Percentiles rank a stretch among this genome's conserved stretches.
phyloP scores from a whole-genome alignment of 2,113 vertebrate species.

The Macaca fascicularis region DNA sequence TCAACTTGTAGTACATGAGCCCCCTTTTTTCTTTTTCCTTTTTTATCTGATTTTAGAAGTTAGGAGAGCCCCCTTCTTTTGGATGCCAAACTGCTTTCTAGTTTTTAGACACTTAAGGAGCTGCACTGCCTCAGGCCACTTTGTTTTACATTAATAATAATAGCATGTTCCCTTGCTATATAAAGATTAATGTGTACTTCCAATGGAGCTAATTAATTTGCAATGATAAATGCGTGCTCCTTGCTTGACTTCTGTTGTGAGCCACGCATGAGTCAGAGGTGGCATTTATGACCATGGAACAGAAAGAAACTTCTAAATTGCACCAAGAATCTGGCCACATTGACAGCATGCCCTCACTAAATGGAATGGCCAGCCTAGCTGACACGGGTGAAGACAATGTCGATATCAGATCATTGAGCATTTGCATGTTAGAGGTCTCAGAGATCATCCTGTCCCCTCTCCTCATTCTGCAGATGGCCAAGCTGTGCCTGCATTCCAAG shows the following conservation, averaged over 20 bases:
- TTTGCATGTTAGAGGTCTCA: not conserved
- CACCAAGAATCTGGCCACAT: not conserved
- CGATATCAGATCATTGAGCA: not conserved
- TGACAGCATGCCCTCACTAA: not conserved
- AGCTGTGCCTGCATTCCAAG: not conserved
- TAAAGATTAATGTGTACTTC: not conserved
- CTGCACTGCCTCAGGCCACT: not conserved
- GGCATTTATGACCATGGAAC: not conserved
- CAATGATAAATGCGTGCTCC: not conserved
- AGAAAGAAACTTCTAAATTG: not conserved
- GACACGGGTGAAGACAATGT: not conserved
- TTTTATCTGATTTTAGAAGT: not conserved
- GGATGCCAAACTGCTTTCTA: not conserved
- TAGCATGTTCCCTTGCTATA: not conserved
- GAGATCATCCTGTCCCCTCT: not conserved
- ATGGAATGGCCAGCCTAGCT: not conserved
- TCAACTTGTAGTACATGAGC: not conserved
- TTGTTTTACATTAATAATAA: not conserved
- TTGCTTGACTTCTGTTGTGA: not conserved
- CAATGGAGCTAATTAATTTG: not conserved
- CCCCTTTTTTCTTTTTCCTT: not conserved
- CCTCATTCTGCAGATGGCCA: not conserved
- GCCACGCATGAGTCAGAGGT: not conserved
- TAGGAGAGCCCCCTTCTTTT: not conserved
- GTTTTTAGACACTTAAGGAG: not conserved